Percentiles rank a stretch among this genome's conserved stretches.
Conservation (phyloP, 2,113 vertebrate genomes). For the Vidua macroura region DNA sequence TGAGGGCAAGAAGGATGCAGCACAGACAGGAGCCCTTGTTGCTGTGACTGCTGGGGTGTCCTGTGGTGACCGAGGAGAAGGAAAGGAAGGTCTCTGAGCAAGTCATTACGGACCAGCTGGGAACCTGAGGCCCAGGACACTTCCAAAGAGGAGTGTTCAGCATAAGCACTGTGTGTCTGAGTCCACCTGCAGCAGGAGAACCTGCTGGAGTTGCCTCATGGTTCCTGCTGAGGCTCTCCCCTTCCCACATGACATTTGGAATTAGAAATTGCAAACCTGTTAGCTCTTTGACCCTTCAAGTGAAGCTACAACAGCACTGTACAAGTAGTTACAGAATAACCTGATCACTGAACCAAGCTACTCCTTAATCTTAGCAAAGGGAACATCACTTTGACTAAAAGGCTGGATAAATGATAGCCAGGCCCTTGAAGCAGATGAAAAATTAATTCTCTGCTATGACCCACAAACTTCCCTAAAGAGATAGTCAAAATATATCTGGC, state of each 20-base stretch:
- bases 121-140: not conserved
- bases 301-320: not conserved
- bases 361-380: not conserved
- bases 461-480: not conserved
- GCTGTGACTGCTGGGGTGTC: not conserved
- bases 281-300: not conserved
- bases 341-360: slow-evolving; percentile 37
- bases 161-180: not conserved
- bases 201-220: not conserved
- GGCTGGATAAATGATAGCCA: not conserved
- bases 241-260: not conserved
- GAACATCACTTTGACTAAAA: not conserved
- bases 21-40: accelerated
- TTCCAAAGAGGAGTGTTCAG: not conserved
- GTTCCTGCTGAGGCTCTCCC: not conserved
- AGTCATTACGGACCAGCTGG: accelerated
- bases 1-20: not conserved
- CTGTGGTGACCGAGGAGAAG: accelerated
- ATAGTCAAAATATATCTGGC: not conserved
- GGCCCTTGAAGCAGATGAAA: not conserved
- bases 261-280: not conserved
- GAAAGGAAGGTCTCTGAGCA: not conserved
- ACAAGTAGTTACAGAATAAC: slow-evolving; percentile 62
- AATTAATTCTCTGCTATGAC: not conserved
- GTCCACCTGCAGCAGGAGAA: not conserved